A percentile compares a stretch with the other conserved stretches of the same genome.
Evolutionary conservation across 2,888 invertebrate species (phyloP).

Genomic region (Chloroclysta siterata): DNA sequence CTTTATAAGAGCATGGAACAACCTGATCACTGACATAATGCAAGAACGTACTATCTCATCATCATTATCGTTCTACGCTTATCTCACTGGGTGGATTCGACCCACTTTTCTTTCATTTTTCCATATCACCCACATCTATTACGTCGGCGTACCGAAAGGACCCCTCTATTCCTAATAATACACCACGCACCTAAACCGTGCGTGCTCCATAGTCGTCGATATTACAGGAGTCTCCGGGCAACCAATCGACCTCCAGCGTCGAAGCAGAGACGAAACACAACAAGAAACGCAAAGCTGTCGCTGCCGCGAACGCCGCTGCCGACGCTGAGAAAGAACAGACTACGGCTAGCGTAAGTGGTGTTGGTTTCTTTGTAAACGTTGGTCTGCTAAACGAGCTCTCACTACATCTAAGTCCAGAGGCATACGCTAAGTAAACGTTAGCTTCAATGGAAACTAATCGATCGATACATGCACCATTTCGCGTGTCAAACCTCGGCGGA

Average conservation of each 20-base stretch:
- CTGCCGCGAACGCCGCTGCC: slow-evolving; percentile 13
- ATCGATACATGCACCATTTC: neutral
- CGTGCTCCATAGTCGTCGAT: slow-evolving; percentile 16
- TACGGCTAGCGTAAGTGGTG: slow-evolving; percentile 23
- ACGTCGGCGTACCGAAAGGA: neutral
- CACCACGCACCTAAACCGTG: slow-evolving; percentile 1
- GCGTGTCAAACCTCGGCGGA: neutral
- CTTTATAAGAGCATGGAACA: neutral
- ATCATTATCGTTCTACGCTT: neutral
- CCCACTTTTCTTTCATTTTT: neutral
- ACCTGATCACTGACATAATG: neutral
- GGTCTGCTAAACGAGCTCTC: neutral
- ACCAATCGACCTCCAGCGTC: slow-evolving; percentile 9
- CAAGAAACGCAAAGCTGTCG: slow-evolving; percentile 24
- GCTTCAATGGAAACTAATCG: neutral
- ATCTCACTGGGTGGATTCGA: neutral
- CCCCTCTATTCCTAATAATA: neutral
- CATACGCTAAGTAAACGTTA: neutral
- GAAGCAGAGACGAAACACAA: slow-evolving; percentile 17
- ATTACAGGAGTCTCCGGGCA: slow-evolving; percentile 22
- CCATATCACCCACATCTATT: neutral
- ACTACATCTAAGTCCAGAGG: neutral
- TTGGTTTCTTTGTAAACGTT: neutral
- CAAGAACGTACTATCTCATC: neutral
- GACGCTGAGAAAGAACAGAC: slow-evolving; percentile 14